Base-by-base conservation (phyloP, 2,888 invertebrate genomes). In the Hypena proboscidalis region DNA sequence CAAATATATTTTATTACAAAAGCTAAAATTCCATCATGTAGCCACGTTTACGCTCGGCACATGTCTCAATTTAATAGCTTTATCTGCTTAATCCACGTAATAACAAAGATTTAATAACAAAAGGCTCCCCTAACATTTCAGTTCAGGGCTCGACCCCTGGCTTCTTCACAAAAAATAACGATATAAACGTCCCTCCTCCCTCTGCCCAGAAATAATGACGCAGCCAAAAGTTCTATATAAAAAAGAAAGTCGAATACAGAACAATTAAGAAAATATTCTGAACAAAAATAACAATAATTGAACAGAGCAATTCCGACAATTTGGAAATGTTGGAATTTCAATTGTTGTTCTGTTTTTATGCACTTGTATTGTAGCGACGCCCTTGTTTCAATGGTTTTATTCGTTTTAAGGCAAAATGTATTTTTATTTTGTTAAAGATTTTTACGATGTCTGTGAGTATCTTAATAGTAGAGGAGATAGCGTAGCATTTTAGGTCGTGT, bases 381-480 rank as follows among this genome's bases (percentile, higher is more conserved):
- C 47, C 19, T 35, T 33, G 3, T 19, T 11, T 21, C 41, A 26
- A 30, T 42, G n/a, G 32, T 47, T 60, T 57, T 61, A 50, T 50
- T 52, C 49, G 57, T 40, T 49, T 19, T 49, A 39, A 49, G 44
- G 41, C 47, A 64, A 48, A 56, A 56, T 64, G 22, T 49, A 43
- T 55, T 60, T 51, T 48, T 47, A 48, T 56, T 39, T 29, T 27
- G 8, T 5, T 23, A 8, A 8, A 23, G 23, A 9, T 8, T 23
- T 10, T 9, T 9, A 23, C 21, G 21, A 21, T 21, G 7, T 21
- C 7, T 21, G 8, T n/a, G n/a, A n/a, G n/a, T n/a, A n/a, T n/a
- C n/a, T n/a, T n/a, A n/a, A n/a, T n/a, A n/a, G n/a, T n/a, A n/a
- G n/a, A n/a, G n/a, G n/a, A n/a, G n/a, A n/a, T n/a, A n/a, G n/a